phyloP scores from a whole-genome alignment of 2,888 invertebrate genomes.

The Drosophila nr. medialis region DNA sequence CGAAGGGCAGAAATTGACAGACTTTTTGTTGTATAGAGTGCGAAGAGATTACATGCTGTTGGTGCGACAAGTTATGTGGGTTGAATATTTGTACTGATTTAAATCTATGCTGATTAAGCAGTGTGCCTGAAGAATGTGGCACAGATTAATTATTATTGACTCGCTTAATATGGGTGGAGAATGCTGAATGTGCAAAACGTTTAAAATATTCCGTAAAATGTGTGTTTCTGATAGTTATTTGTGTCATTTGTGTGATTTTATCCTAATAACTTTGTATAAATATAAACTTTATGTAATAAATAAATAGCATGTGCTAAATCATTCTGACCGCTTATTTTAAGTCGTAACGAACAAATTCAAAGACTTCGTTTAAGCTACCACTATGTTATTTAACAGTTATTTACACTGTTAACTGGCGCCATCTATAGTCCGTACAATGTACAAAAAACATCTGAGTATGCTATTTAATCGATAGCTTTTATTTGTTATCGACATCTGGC shows the following conservation, averaged over 20 bases:
- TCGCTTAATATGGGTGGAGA: constrained; percentile 11
- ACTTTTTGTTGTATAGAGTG: constrained; percentile 8
- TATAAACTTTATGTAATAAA: neutral
- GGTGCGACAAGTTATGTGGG: constrained; percentile 5
- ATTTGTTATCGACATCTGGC: constrained; percentile 40
- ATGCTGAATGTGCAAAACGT: constrained; percentile 9
- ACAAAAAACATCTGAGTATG: constrained; percentile 17
- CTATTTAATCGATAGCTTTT: constrained; percentile 29
- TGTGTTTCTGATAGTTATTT: neutral
- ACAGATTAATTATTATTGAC: constrained; percentile 13
- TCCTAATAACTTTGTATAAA: neutral
- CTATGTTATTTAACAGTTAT: constrained; percentile 18
- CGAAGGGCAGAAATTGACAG: neutral
- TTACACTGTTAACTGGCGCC: constrained; percentile 30
- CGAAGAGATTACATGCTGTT: constrained; percentile 8
- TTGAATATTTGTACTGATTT: constrained; percentile 17
- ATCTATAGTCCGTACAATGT: neutral
- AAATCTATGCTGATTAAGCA: constrained; percentile 31
- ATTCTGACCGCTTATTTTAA: neutral
- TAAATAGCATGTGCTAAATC: neutral
- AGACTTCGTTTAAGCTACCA: neutral
- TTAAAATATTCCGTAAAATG: neutral
- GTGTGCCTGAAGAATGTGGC: constrained; percentile 22
- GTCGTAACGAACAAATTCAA: neutral
- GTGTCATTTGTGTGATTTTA: neutral